These are phyloP conservation scores for Hemiprocne comata DNA, from an alignment of 2,113 vertebrate species.

Conservation along the genomic window DNA sequence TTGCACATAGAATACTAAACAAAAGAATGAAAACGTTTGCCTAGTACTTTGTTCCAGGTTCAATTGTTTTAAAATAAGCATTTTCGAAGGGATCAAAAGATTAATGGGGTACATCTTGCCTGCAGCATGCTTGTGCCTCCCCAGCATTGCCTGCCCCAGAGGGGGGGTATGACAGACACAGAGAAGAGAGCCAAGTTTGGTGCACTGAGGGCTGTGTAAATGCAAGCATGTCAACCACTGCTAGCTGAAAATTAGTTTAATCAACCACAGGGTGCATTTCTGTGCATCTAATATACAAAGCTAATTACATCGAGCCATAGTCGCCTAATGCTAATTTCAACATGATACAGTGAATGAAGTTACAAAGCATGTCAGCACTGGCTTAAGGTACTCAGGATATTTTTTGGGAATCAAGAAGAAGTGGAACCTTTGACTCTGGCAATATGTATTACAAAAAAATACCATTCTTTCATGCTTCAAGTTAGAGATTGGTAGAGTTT, in stretches of 20 bases:
- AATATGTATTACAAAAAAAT: neutral
- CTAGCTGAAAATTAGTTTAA: neutral
- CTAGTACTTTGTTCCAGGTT: neutral
- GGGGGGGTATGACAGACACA: rapidly evolving
- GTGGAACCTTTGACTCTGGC: neutral
- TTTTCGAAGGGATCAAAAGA: neutral
- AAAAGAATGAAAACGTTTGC: neutral
- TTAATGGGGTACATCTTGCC: rapidly evolving
- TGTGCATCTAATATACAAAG: neutral
- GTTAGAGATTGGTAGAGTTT: neutral
- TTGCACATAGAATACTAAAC: neutral
- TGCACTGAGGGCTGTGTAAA: neutral
- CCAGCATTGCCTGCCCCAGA: rapidly evolving
- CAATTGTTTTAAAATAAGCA: neutral
- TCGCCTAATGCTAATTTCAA: neutral
- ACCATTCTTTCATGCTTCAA: neutral
- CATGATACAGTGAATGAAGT: neutral
- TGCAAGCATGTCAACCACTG: neutral
- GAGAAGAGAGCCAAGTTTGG: neutral
- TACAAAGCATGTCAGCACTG: neutral
- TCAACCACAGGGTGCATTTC: neutral
- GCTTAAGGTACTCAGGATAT: neutral
- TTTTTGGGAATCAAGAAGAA: neutral
- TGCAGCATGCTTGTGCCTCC: neutral
- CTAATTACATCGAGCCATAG: neutral